Base-by-base conservation (phyloP, 2,888 invertebrate genomes). In the Stegana nigrithorax region DNA sequence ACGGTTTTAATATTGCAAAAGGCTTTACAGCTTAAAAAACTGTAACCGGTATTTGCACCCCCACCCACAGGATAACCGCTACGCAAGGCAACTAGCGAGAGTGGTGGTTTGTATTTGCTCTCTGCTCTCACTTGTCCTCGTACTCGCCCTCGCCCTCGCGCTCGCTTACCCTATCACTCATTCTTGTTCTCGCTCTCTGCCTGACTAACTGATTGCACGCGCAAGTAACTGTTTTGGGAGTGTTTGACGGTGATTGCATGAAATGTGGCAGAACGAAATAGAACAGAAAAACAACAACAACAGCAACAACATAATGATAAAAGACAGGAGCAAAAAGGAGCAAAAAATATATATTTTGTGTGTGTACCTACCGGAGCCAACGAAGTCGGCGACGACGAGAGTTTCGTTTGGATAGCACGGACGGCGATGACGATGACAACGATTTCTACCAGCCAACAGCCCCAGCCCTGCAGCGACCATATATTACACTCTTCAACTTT, bases 361-460 rank as follows among this genome's bases (percentile, higher is more conserved):
- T 75, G 72, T 84, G 84, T 84, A 84, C 84, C 83, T 84, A 84
- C 84, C 84, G 83, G 84, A 84, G 82, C 82, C 83, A 68, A 72
- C 29, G 29, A 53, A 17, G 10, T 47, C 47, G 47, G 21, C n/a
- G 27, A 29, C 32, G 32, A 12, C n/a, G 76, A 77, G 72, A 79
- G 81, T 72, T 72, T 72, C 67, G n/a, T n/a, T 63, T 70, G 75
- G 75, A 76, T 75, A 76, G 72, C 73, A 60, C 62, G 69, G 62
- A 69, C 66, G 65, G 27, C 70, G 62, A 70, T 60, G 64, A 47
- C 68, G 69, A 69, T 60, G 66, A 62, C 63, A 66, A 63, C 66
- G 75, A 73, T 66, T 53, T 66, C 74, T 74, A 71, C 67, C 73
- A 77, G 73, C 70, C 71, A 77, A 67, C 68, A 70, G 68, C 69